Evolutionary conservation across 2,113 vertebrate species (phyloP), one percentile per base, ranked within the genome.

Genomic region (Cinclus mexicanus): DNA sequence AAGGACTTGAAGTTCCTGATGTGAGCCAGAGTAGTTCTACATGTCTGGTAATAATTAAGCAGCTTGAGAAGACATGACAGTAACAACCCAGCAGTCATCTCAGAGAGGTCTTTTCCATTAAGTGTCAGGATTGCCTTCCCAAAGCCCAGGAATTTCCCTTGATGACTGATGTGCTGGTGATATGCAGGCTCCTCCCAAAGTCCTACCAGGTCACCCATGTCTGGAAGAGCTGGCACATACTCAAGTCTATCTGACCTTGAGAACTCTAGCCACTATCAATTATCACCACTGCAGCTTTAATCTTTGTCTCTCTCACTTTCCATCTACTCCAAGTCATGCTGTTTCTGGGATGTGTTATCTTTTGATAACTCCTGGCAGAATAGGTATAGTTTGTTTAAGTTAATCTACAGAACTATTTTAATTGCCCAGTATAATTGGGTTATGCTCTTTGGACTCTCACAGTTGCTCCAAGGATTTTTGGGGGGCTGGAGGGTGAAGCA

Each of bases 211-310:
- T 55, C 92, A 75, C 39, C 21, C 29, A 14, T 21, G 26, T 46
- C 81, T 82, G 53, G 4, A 84, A 19, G 44, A 79, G 64, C 49
- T 37, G 26, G 81, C 37, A 63, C n/a, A 42, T 0, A 60, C 72
- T 72, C 76, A 74, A 29, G 23, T n/a, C 41, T n/a, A 67, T 75
- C 7, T 89, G 80, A 92, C 80, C 77, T 91, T 75, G 57, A 61
- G 57, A 75, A 83, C 53, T 79, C 70, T 80, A 92, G 76, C 80
- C 17, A 2, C 65, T 12, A 55, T 47, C 47, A 75, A 47, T 82
- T 68, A 84, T 39, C 14, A 9, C 17, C 49, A 76, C 13, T 0
- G 0, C 33, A 82, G 70, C 74, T 93, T 78, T 76, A 47, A 87
- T 67, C 65, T 76, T 68, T 35, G 81, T 29, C 39, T 46, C 42